These are phyloP conservation scores for Metaphire vulgaris DNA, from an alignment of 1,140 invertebrate species.

Conservation along the genomic window DNA sequence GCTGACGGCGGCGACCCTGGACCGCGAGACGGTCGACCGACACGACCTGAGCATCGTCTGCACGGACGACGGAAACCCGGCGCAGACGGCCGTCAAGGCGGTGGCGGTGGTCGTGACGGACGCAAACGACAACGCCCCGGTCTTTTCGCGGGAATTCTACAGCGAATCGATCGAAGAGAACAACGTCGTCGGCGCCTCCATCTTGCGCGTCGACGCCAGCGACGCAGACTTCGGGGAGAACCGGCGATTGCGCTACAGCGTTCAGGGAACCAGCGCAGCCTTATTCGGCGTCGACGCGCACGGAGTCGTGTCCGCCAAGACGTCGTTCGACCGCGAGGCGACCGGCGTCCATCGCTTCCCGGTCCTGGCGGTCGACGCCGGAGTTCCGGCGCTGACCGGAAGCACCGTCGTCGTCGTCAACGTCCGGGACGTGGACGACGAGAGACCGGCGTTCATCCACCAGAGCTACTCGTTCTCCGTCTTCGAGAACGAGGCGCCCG, in stretches of 20 bases:
- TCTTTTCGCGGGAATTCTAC: conserved; percentile 35
- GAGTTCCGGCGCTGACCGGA: conserved; percentile 3
- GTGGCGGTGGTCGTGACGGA: conserved; percentile 21
- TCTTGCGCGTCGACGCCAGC: conserved; percentile 31
- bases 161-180: conserved; percentile 32
- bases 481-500: conserved; percentile 50
- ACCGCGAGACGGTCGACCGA: conserved; percentile 5
- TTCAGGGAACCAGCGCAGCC: not conserved
- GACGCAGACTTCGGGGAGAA: conserved; percentile 32
- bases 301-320: not conserved
- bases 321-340: conserved; percentile 61
- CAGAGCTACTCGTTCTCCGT: conserved; percentile 59
- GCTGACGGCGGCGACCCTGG: conserved; percentile 1
- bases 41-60: conserved; percentile 11
- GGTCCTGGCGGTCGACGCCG: conserved; percentile 14
- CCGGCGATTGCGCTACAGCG: not conserved
- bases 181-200: conserved; percentile 26
- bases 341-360: conserved; percentile 21
- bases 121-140: conserved; percentile 36
- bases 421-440: conserved; percentile 38
- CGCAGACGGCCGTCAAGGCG: conserved; percentile 6
- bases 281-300: conserved; percentile 17
- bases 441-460: conserved; percentile 63
- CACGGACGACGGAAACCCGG: conserved; percentile 5
- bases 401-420: conserved; percentile 35